phyloP scores from a whole-genome alignment of 2,113 vertebrate species.

The Leiothrix lutea region DNA sequence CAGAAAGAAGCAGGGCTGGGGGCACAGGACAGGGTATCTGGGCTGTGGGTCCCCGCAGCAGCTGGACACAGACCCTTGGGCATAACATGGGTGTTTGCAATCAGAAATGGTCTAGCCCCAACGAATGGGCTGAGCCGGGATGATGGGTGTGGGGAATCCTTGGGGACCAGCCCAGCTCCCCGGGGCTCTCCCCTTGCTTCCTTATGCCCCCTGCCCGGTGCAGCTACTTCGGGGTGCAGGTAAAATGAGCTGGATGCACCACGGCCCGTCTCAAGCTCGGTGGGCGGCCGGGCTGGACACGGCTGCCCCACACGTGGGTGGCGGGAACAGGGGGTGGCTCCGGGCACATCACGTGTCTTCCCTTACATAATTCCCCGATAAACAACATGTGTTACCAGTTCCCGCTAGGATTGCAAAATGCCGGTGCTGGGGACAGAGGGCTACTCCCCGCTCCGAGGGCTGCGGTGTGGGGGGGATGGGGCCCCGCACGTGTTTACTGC shows the following conservation, averaged over 20 bases:
- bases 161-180: neutral
- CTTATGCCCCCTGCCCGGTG: fast-evolving
- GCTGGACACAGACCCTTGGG: neutral
- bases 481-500: too few relatives aligned
- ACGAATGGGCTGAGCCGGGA: neutral
- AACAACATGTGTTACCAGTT: constrained; percentile 46
- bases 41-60: fast-evolving
- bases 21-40: fast-evolving
- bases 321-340: neutral
- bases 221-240: neutral
- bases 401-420: constrained; percentile 1
- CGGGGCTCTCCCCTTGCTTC: fast-evolving
- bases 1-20: neutral
- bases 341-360: neutral
- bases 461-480: fast-evolving
- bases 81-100: fast-evolving
- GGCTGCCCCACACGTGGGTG: fast-evolving
- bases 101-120: neutral
- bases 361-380: constrained; percentile 17
- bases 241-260: fast-evolving
- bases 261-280: fast-evolving
- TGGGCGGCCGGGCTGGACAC: fast-evolving
- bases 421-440: neutral
- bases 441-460: neutral
- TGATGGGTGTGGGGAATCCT: neutral